These are phyloP conservation scores for Agriopis aurantiaria DNA, from an alignment of 2,888 invertebrate species.

Conservation along the genomic window DNA sequence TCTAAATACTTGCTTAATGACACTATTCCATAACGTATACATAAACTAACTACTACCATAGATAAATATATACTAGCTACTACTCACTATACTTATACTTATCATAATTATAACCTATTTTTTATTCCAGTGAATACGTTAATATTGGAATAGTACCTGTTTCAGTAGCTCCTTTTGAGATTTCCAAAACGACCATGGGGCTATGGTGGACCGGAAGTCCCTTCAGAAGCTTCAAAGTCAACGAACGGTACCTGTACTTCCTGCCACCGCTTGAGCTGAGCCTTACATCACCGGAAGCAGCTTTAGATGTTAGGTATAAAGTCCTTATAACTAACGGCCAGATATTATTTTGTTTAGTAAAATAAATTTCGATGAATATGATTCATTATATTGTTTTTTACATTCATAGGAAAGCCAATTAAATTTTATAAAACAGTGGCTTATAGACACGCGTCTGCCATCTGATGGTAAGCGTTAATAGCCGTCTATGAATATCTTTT, in stretches of 20 bases:
- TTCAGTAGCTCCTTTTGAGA: conserved; percentile 5
- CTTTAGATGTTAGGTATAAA: neutral
- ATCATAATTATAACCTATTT: too few species aligned
- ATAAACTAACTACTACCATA: too few species aligned
- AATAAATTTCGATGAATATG: too few species aligned
- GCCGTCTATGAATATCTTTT: too few species aligned
- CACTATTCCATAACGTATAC: too few species aligned
- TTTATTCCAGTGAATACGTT: too few species aligned
- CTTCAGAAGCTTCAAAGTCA: conserved; percentile 13
- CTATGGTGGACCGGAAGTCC: conserved; percentile 9
- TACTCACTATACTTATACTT: too few species aligned
- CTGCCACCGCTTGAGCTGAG: conserved; percentile 10
- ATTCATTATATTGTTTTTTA: neutral
- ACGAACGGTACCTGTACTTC: conserved; percentile 15
- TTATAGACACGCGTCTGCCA: too few species aligned
- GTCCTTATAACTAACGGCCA: neutral
- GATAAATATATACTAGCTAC: too few species aligned
- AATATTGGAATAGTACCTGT: conserved; percentile 2
- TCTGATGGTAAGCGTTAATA: too few species aligned
- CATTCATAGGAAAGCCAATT: neutral
- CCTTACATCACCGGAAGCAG: conserved; percentile 12
- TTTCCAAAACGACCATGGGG: neutral
- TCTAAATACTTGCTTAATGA: too few species aligned
- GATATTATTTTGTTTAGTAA: neutral
- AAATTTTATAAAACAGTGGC: too few species aligned